A percentile compares a stretch with the other conserved stretches of the same genome.
Conservation (phyloP, 2,113 vertebrate genomes). For the Sturnira hondurensis region DNA sequence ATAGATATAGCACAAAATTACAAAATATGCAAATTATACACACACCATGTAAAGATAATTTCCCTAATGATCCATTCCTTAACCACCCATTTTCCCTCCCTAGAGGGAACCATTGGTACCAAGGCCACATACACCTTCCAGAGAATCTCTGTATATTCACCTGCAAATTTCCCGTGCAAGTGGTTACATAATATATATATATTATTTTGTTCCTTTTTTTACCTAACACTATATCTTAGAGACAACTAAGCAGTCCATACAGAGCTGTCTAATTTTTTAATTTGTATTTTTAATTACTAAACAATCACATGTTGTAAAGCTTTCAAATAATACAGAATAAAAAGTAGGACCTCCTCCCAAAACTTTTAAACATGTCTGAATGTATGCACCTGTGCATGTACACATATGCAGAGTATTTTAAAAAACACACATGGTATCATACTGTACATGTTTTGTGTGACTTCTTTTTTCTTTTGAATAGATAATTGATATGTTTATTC, state of each 20-base stretch:
- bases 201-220: not conserved
- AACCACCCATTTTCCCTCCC: not conserved
- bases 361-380: not conserved
- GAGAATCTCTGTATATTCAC: not conserved
- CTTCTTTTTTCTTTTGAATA: not conserved
- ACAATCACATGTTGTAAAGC: not conserved
- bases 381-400: not conserved
- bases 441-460: not conserved
- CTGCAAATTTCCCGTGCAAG: not conserved
- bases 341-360: not conserved
- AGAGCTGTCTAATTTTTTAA: not conserved
- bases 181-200: not conserved
- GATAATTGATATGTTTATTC: not conserved
- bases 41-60: not conserved
- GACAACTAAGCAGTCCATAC: not conserved
- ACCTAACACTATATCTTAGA: not conserved
- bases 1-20: not conserved
- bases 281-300: not conserved
- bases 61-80: not conserved
- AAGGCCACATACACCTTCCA: not conserved
- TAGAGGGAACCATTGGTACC: not conserved
- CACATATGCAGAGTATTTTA: not conserved
- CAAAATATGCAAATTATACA: not conserved
- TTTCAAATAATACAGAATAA: not conserved
- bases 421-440: not conserved